phyloP scores from a whole-genome alignment of 2,797 vertebrate species.

The Anguilla pacifica region DNA sequence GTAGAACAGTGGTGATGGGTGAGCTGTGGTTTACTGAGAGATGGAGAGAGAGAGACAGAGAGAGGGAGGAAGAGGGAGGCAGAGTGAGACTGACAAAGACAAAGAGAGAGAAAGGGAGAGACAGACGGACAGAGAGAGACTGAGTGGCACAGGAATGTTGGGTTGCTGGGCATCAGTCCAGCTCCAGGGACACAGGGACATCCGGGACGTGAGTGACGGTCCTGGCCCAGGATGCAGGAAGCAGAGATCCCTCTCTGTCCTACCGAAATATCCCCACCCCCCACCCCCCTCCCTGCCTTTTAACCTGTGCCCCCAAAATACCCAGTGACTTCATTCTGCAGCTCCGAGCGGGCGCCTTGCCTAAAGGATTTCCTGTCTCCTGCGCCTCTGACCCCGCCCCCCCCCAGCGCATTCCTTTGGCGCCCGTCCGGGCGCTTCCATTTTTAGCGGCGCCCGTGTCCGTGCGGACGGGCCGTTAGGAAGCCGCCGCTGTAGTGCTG shows the following conservation, averaged over 20 bases:
- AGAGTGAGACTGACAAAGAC: no score
- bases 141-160: background rate
- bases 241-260: background rate
- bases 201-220: background rate
- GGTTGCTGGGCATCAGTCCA: no score
- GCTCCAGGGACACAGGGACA: background rate
- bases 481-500: background rate
- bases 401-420: background rate
- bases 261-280: background rate
- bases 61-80: background rate
- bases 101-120: no score
- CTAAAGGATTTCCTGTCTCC: background rate
- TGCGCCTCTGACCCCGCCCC: background rate
- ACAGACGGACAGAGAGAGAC: no score
- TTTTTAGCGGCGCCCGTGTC: background rate
- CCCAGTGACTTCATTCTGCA: background rate
- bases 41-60: no score
- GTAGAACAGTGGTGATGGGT: no score
- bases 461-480: background rate
- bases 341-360: background rate
- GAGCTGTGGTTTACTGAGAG: no score
- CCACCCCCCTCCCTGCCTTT: background rate
- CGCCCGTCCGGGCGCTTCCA: background rate
- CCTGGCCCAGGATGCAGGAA: background rate
- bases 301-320: background rate